These are phyloP conservation scores for Melanostoma mellinum DNA, from an alignment of 2,888 invertebrate species.

Conservation along the genomic window DNA sequence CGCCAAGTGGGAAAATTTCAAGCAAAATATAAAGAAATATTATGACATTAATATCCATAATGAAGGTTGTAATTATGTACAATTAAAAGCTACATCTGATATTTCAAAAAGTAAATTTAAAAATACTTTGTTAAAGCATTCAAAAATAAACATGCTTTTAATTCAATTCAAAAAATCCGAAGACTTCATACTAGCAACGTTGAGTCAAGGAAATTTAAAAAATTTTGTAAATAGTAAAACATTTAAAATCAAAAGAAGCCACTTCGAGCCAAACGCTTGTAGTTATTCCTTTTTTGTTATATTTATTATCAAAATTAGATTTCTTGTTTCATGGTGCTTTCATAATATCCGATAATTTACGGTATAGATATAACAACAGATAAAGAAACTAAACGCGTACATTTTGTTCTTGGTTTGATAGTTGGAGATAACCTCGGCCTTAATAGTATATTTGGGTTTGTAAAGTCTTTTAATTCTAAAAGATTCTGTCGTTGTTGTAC, in stretches of 20 bases:
- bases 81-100: too few species aligned
- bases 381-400: constrained; percentile 41
- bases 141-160: too few species aligned
- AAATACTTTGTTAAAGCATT: too few species aligned
- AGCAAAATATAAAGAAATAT: too few species aligned
- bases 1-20: too few species aligned
- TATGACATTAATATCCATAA: too few species aligned
- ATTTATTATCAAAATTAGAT: constrained; percentile 56
- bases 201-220: neutral
- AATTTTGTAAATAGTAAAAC: neutral
- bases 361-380: constrained; percentile 9
- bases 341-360: constrained; percentile 46
- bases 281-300: neutral
- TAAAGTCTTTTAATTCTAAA: neutral
- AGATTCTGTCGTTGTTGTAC: neutral
- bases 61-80: too few species aligned
- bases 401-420: neutral
- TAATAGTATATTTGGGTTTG: constrained; percentile 7
- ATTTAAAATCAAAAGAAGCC: neutral
- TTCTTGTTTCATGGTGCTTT: constrained; percentile 60
- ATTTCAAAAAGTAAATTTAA: too few species aligned
- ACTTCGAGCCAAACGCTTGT: neutral
- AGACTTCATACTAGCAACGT: neutral
- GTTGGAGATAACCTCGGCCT: too few species aligned
- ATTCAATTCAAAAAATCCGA: too few species aligned